Conservation (phyloP, 2,797 vertebrate species). For the Simalia tracyae region DNA sequence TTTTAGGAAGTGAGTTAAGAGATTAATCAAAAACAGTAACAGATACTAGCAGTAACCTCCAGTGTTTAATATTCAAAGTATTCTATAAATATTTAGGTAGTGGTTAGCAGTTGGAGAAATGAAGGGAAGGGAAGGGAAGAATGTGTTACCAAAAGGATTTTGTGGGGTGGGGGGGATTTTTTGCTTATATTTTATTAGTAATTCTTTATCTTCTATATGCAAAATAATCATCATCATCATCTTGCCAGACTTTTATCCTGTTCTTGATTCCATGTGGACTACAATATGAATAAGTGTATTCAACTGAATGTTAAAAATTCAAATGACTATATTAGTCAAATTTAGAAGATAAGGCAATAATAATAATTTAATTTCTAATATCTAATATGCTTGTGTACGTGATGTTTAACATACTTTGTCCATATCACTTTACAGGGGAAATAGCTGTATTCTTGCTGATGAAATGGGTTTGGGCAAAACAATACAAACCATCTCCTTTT, state of each 20-base stretch:
- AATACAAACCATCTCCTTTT: slow-evolving; percentile 95
- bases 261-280: background rate
- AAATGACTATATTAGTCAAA: background rate
- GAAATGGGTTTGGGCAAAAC: slow-evolving; percentile 99
- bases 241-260: background rate
- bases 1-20: background rate
- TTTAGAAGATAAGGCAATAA: background rate
- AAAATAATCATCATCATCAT: background rate
- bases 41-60: background rate
- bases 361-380: background rate
- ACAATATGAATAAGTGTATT: background rate
- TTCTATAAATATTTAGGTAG: background rate
- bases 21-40: background rate
- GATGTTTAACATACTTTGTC: background rate
- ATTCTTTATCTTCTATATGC: background rate
- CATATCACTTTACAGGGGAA: slow-evolving; percentile 77
- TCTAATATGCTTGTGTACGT: background rate
- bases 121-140: background rate
- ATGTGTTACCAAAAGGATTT: background rate
- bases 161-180: background rate
- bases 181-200: background rate
- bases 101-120: background rate
- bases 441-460: slow-evolving; percentile 96
- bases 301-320: background rate
- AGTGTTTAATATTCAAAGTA: background rate